Conservation (phyloP, 2,797 vertebrate genomes). For the Dendrocincla fuliginosa region DNA sequence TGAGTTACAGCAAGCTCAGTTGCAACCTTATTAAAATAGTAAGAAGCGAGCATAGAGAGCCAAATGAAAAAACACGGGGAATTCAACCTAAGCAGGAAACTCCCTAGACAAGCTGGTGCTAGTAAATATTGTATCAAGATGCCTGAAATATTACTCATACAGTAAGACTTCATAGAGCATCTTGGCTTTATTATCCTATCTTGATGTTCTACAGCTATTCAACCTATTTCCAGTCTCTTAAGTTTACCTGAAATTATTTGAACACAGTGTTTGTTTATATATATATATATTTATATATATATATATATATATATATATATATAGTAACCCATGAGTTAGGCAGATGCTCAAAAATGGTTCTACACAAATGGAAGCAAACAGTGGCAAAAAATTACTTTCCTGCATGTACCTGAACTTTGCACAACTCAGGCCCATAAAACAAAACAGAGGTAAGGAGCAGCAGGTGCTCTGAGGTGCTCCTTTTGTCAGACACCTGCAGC, state of each 20-base stretch:
- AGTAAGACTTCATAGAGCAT: background rate
- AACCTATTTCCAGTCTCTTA: background rate
- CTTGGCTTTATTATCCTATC: background rate
- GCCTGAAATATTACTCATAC: background rate
- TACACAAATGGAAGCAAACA: background rate
- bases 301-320: too few species aligned
- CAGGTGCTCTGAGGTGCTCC: background rate
- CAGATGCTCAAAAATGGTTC: rapidly evolving
- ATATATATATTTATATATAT: too few species aligned
- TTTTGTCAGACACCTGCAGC: background rate
- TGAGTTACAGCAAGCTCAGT: background rate
- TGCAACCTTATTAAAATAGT: background rate
- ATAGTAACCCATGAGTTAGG: background rate
- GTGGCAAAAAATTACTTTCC: background rate
- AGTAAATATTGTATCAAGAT: background rate
- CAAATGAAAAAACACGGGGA: background rate
- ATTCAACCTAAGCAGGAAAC: background rate
- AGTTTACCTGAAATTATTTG: background rate
- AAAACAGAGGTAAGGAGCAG: background rate
- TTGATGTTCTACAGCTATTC: background rate
- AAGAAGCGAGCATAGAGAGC: background rate
- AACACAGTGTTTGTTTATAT: background rate
- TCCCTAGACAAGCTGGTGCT: background rate
- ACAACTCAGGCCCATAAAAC: background rate
- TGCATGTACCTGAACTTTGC: background rate